phyloP scores from a whole-genome alignment of 2,888 invertebrate genomes.

The Elegia similella region DNA sequence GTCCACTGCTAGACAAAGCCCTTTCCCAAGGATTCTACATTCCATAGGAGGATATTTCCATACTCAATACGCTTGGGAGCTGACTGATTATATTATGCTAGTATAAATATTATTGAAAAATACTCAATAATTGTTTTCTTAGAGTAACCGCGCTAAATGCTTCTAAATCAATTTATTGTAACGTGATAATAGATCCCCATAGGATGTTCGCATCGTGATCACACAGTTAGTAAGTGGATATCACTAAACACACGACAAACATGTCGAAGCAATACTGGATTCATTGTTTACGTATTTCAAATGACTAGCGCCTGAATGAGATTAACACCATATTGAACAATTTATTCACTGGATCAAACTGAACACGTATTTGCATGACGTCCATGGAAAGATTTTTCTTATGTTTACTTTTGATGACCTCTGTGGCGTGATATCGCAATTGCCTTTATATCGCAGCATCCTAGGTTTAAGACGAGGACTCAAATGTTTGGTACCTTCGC shows the following conservation, averaged over 20 bases:
- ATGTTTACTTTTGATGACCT: not conserved
- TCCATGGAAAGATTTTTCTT: not conserved
- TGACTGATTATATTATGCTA: too few relatives aligned
- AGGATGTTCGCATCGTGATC: conserved; percentile 34
- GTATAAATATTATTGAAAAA: too few relatives aligned
- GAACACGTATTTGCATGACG: not conserved
- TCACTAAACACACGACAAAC: conserved; percentile 31
- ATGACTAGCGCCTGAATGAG: conserved; percentile 34
- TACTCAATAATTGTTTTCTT: not conserved
- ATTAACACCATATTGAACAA: conserved; percentile 39
- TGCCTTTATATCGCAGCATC: too few relatives aligned
- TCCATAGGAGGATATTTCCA: too few relatives aligned
- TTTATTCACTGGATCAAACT: not conserved
- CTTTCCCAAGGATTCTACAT: too few relatives aligned
- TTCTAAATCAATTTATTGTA: conserved; percentile 1
- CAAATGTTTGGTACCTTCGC: too few relatives aligned
- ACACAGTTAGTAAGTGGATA: conserved; percentile 30
- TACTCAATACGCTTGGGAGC: too few relatives aligned
- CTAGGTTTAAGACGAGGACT: too few relatives aligned
- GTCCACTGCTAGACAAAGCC: too few relatives aligned
- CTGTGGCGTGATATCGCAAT: too few relatives aligned
- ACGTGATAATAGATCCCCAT: conserved; percentile 15
- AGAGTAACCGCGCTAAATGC: not conserved
- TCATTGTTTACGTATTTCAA: conserved; percentile 29
- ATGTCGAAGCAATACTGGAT: conserved; percentile 28